A percentile compares a stretch with the other conserved stretches of the same genome.
Evolutionary conservation across 1,140 invertebrate species (phyloP).

Genomic region (Whitmania pigra): DNA sequence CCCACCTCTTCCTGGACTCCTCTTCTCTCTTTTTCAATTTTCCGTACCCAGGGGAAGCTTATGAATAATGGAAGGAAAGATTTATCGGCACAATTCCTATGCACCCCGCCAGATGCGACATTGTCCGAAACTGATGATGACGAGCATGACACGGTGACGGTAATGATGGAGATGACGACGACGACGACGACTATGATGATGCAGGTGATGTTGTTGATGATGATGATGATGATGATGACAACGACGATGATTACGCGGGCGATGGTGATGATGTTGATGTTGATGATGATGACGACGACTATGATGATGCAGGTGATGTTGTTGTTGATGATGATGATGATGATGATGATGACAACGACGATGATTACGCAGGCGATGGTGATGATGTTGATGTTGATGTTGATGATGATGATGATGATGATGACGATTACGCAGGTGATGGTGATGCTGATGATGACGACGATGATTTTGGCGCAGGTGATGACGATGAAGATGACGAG

Average conservation of each 20-base stretch:
- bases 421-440: not conserved
- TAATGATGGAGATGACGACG: slow-evolving; percentile 10
- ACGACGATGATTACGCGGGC: not conserved
- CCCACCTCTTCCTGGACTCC: too few relatives aligned
- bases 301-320: not conserved
- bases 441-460: not conserved
- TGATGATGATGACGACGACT: not conserved
- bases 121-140: too few relatives aligned
- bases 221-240: not conserved
- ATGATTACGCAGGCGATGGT: not conserved
- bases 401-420: slow-evolving; percentile 5
- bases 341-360: not conserved
- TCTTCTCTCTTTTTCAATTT: too few relatives aligned
- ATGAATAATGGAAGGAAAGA: too few relatives aligned
- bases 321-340: not conserved
- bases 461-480: too few relatives aligned
- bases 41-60: too few relatives aligned
- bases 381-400: not conserved
- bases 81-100: too few relatives aligned
- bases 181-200: slow-evolving; percentile 5
- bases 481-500: not conserved
- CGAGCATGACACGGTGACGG: not conserved
- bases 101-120: too few relatives aligned
- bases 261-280: not conserved
- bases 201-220: not conserved